Conservation (phyloP, 2,797 vertebrate species). For the Melanotaenia trifasciata region DNA sequence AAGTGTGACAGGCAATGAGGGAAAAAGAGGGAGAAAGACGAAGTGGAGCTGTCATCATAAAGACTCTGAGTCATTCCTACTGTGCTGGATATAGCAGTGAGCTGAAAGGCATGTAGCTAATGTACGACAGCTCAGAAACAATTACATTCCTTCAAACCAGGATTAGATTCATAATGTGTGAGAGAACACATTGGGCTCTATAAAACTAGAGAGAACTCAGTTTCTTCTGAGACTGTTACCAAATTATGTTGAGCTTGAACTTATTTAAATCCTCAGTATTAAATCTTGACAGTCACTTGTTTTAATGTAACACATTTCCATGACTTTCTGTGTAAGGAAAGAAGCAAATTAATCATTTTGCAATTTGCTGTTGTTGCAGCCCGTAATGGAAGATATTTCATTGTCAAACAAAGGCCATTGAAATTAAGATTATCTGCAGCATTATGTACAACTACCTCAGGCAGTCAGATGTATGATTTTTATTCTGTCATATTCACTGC, state of each 20-base stretch:
- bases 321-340: too few relatives aligned
- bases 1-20: slow-evolving; percentile 48
- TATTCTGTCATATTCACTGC: slow-evolving; percentile 47
- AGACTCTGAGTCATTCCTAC: slow-evolving; percentile 75
- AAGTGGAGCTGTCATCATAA: slow-evolving; percentile 67
- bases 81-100: slow-evolving; percentile 72
- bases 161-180: slow-evolving; percentile 61
- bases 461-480: slow-evolving; percentile 46
- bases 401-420: neutral
- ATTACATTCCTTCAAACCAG: slow-evolving; percentile 71
- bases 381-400: too few relatives aligned
- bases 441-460: slow-evolving; percentile 18
- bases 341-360: neutral
- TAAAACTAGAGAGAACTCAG: slow-evolving; percentile 34
- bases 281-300: slow-evolving; percentile 3
- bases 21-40: slow-evolving; percentile 52
- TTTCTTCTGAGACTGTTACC: slow-evolving; percentile 37
- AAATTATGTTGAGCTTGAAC: slow-evolving; percentile 17
- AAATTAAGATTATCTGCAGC: neutral
- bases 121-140: slow-evolving; percentile 73
- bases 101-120: slow-evolving; percentile 73
- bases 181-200: slow-evolving; percentile 19
- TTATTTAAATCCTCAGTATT: slow-evolving; percentile 4
- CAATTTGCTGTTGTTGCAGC: neutral
- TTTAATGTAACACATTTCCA: neutral